Evolutionary conservation across 2,113 vertebrate genomes (phyloP), one percentile per base, ranked within the genome.

Genomic region (Corythoichthys intestinalis): DNA sequence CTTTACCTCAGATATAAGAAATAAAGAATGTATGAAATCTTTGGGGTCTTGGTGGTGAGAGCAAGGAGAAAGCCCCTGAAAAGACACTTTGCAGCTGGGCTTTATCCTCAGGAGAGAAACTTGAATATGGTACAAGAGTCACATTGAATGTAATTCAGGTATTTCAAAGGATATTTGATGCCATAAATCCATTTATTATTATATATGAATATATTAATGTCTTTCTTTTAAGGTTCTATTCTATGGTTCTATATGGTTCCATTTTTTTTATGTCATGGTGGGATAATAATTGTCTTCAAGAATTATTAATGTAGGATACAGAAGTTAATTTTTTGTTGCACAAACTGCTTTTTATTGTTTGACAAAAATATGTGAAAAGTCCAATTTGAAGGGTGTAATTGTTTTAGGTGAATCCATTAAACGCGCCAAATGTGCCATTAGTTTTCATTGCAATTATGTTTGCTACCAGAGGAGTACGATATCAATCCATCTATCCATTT

Each of bases 131-230:
- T 90, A 93, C 93, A 91, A 94, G 93, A 93, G 88, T 93, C 93
- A 93, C 91, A 90, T 92, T 93, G 97, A 98, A 97, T 98, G 96
- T 97, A 98, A 93, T 94, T 93, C 87, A 93, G 92, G 92, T 93
- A 93, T 92, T 93, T 92, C 85, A 90, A 88, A 91, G 87, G 82
- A 91, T 92, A 91, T 92, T 91, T 92, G 89, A 93, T 92, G 91
- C 92, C 91, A 92, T 92, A 90, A 90, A 91, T 92, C 81, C 90
- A 91, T 87, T 82, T 90, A 91, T 92, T 92, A 90, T 90, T 93
- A 89, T 91, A 87, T 91, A 91, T 90, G 87, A 86, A 86, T 90
- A 90, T 88, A 89, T 91, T 76, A 87, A 83, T 87, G 80, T 14
- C 6, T 84, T 85, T 84, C 67, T 82, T 75, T 74, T 87, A 73